Base-by-base conservation (phyloP, 2,888 invertebrate genomes). In the Callosobruchus maculatus region DNA sequence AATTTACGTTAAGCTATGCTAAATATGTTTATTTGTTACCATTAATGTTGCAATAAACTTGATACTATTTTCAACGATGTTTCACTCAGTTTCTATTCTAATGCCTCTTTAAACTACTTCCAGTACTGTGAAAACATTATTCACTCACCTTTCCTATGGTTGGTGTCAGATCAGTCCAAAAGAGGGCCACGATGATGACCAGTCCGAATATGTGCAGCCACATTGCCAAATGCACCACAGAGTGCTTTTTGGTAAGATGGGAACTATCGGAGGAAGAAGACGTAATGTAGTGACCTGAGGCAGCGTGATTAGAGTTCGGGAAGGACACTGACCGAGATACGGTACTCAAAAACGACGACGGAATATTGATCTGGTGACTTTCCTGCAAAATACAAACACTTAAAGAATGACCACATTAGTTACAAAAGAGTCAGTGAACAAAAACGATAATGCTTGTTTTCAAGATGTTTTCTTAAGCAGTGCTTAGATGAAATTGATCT, bases 101-200 rank as follows among this genome's bases (percentile, higher is more conserved):
- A n/a, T n/a, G n/a, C n/a, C n/a, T n/a, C n/a, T n/a, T n/a, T n/a
- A n/a, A n/a, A n/a, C n/a, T n/a, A n/a, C n/a, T n/a, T n/a, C n/a
- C n/a, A n/a, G n/a, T n/a, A n/a, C n/a, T n/a, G n/a, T n/a, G n/a
- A n/a, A n/a, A n/a, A n/a, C n/a, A n/a, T n/a, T n/a, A n/a, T 22
- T 68, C 69, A 66, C 83, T 84, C 84, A 90, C 90, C 81, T 88
- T 87, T 79, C 90, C 90, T 74, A 90, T 84, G 71, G 87, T 86
- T 13, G 89, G 89, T 76, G 90, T 83, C 67, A 89, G 86, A 81
- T 90, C 89, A 21, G 89, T 86, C 89, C 89, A 89, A 74, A 88
- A 88, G 70, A 89, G 83, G 1, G 84, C 78, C 71, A 89, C 73
- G 67, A 88, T 84, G 22, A 88, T 81, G n/a, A 87, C 75, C 74